These are phyloP conservation scores for Eupithecia inturbata DNA, from an alignment of 2,888 invertebrate species.

Conservation along the genomic window DNA sequence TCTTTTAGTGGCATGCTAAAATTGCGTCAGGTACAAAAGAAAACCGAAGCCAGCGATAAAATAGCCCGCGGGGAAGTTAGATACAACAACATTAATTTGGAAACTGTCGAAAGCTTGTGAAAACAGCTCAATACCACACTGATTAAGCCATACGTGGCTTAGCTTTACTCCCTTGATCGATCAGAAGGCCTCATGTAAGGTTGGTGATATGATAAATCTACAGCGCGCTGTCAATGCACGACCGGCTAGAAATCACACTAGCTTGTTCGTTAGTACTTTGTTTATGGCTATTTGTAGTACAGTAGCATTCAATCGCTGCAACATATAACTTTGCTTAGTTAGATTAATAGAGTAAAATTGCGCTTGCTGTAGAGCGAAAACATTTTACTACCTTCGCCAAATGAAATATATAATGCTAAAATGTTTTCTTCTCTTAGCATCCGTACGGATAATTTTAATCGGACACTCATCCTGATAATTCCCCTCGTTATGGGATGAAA, in stretches of 20 bases:
- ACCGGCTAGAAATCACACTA: conserved; percentile 11
- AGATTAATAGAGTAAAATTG: not conserved
- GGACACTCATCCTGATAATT: not conserved
- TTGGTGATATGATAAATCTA: conserved; percentile 21
- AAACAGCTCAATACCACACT: conserved; percentile 25
- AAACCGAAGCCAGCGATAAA: not conserved
- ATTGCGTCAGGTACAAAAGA: not conserved
- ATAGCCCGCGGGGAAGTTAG: not conserved
- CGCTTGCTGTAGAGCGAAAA: not conserved
- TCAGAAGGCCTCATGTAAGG: conserved; percentile 19
- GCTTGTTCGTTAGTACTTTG: conserved; percentile 5
- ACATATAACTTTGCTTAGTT: not conserved
- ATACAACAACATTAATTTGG: not conserved
- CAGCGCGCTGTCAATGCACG: conserved; percentile 18
- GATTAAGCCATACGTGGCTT: conserved; percentile 21
- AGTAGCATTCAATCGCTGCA: not conserved
- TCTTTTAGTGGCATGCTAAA: not conserved
- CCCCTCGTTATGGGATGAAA: not conserved
- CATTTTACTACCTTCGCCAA: not conserved
- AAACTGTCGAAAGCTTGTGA: conserved; percentile 15
- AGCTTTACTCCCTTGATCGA: conserved; percentile 24
- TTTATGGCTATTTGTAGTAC: not conserved
- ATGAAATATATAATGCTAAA: not conserved
- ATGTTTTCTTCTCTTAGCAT: not conserved
- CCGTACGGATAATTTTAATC: not conserved